These are phyloP conservation scores for Folsomia manolachei DNA, from an alignment of 2,888 invertebrate genomes.

Conservation along the genomic window DNA sequence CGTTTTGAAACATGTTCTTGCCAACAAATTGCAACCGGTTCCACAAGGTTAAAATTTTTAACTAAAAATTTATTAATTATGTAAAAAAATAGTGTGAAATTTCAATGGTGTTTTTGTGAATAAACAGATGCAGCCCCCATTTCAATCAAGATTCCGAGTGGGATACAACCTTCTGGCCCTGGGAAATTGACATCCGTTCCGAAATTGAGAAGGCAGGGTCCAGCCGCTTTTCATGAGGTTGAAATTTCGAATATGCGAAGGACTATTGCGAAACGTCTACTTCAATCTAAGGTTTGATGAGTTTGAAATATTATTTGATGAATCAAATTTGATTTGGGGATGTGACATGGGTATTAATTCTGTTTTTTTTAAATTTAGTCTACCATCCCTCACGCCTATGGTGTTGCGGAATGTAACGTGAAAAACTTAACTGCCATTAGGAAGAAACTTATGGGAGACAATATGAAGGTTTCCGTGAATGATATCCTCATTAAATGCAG, in stretches of 20 bases:
- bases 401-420: conserved; percentile 60
- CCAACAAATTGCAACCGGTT: conserved; percentile 56
- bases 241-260: conserved; percentile 62
- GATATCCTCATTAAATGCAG: conserved; percentile 67
- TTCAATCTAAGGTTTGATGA: conserved; percentile 64
- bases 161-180: conserved; percentile 21
- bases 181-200: conserved; percentile 25
- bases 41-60: conserved; percentile 12
- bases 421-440: conserved; percentile 58
- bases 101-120: not conserved
- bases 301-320: not conserved
- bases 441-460: conserved; percentile 58
- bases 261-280: conserved; percentile 64
- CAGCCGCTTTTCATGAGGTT: conserved; percentile 49
- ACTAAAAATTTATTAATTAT: not conserved
- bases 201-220: not conserved
- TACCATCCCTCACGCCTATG: conserved; percentile 66
- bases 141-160: not conserved
- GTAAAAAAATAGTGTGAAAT: not conserved
- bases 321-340: not conserved
- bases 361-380: conserved; percentile 56
- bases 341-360: not conserved
- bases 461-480: conserved; percentile 63
- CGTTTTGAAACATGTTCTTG: conserved; percentile 57
- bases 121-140: not conserved